Conservation (phyloP, 2,797 vertebrate species). For the Holocentrus rufus region DNA sequence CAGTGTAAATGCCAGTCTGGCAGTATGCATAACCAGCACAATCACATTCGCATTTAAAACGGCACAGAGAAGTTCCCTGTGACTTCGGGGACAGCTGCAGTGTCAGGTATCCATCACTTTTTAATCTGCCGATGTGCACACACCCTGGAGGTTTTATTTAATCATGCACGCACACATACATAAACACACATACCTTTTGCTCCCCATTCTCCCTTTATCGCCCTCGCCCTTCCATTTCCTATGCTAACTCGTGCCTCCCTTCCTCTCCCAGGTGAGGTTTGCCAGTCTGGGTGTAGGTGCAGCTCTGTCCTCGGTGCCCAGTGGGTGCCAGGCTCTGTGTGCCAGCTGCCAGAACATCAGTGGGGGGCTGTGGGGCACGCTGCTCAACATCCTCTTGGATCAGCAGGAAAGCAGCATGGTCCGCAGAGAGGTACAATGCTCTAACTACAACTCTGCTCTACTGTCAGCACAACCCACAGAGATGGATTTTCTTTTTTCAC, state of each 20-base stretch:
- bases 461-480: conserved; percentile 3
- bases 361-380: conserved; percentile 95
- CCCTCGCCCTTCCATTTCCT: not conserved
- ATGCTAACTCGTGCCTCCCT: not conserved
- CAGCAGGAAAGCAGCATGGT: conserved; percentile 95
- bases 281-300: conserved; percentile 92
- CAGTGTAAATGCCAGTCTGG: conserved; percentile 33
- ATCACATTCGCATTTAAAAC: conserved; percentile 1
- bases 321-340: conserved; percentile 89
- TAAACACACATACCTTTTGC: not conserved
- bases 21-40: not conserved
- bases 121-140: not conserved
- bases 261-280: conserved; percentile 88
- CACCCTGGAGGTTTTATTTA: not conserved
- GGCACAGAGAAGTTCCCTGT: not conserved
- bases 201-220: not conserved
- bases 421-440: conserved; percentile 89
- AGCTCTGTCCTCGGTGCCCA: conserved; percentile 88
- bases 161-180: not conserved
- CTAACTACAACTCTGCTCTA: conserved; percentile 9
- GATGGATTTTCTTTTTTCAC: not conserved
- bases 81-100: not conserved
- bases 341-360: conserved; percentile 97
- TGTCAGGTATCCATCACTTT: conserved; percentile 2
- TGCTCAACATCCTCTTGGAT: conserved; percentile 95